phyloP scores from a whole-genome alignment of 1,140 invertebrate species.

The Atta colombica region DNA sequence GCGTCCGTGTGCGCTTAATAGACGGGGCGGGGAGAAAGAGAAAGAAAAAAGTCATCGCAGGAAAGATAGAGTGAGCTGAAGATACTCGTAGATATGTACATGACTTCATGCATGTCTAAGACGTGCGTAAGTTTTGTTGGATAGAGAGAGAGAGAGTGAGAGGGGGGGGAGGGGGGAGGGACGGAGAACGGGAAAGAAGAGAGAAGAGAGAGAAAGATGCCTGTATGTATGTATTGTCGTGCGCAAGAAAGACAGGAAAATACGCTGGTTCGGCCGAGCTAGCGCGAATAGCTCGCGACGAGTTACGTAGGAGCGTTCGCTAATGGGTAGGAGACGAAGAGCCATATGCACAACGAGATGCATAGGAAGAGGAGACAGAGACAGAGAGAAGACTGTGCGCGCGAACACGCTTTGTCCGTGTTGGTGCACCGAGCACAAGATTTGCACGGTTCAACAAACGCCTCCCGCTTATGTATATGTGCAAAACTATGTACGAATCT shows the following conservation, averaged over 20 bases:
- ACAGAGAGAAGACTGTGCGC: slow-evolving; percentile 18
- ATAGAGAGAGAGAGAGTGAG: background rate
- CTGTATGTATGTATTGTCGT: background rate
- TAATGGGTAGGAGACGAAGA: slow-evolving; percentile 55
- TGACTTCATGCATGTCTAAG: slow-evolving; percentile 37
- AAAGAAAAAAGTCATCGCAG: background rate
- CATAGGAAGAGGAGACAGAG: slow-evolving; percentile 25
- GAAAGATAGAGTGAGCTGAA: background rate
- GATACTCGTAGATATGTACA: background rate
- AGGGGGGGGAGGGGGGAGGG: background rate
- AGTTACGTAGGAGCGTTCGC: slow-evolving; percentile 52
- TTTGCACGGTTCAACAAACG: slow-evolving; percentile 65
- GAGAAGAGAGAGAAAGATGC: background rate
- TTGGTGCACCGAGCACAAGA: slow-evolving; percentile 59
- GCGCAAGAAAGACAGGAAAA: slow-evolving; percentile 42
- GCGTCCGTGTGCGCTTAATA: slow-evolving; percentile 27
- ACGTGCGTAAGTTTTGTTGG: slow-evolving; percentile 31
- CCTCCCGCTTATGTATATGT: slow-evolving; percentile 61
- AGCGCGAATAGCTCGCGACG: slow-evolving; percentile 46
- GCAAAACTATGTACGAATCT: slow-evolving; percentile 62
- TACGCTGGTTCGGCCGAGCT: slow-evolving; percentile 33
- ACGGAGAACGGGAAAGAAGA: background rate
- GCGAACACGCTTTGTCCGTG: slow-evolving; percentile 17
- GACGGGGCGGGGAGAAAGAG: background rate
- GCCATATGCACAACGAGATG: slow-evolving; percentile 57